Percentiles rank a stretch among this genome's conserved stretches.
Conservation (phyloP, 2,888 invertebrate genomes). For the Sesia bembeciformis region DNA sequence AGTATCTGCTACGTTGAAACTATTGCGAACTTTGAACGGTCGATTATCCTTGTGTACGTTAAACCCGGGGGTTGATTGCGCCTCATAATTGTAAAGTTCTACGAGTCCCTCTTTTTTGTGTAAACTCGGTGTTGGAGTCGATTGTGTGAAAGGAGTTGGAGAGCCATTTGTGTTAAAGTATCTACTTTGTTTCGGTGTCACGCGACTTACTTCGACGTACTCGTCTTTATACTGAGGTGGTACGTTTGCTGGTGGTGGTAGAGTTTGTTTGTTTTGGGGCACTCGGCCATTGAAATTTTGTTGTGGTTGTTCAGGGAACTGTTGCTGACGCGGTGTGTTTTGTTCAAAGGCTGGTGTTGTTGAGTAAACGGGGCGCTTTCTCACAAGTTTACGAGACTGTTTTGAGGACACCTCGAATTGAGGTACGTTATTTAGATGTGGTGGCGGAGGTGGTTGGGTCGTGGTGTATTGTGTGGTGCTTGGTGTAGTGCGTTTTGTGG, state of each 20-base stretch:
- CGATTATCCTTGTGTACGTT: constrained; percentile 37
- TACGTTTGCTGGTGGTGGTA: constrained; percentile 30
- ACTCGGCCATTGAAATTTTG: constrained; percentile 29
- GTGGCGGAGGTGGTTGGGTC: constrained; percentile 21
- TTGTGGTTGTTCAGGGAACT: constrained; percentile 4
- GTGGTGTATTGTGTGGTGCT: constrained; percentile 31
- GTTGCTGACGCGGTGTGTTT: constrained; percentile 5
- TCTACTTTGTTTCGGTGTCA: constrained; percentile 50
- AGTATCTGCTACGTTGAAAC: constrained; percentile 42
- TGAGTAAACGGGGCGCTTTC: constrained; percentile 52
- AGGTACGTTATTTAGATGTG: constrained; percentile 23
- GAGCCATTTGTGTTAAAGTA: constrained; percentile 37
- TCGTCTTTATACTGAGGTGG: constrained; percentile 60
- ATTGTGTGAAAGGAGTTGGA: constrained; percentile 35
- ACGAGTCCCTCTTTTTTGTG: constrained; percentile 59
- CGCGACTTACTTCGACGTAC: constrained; percentile 62
- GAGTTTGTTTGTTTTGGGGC: constrained; percentile 27
- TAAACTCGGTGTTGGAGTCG: constrained; percentile 21
- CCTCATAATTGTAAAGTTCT: constrained; percentile 64
- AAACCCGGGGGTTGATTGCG: constrained; percentile 45
- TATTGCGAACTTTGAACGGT: constrained; percentile 50
- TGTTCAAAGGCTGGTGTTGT: constrained; percentile 29
- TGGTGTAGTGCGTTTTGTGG: constrained; percentile 47
- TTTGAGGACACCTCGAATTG: constrained; percentile 42
- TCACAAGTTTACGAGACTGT: constrained; percentile 38